Conservation (phyloP, 2,797 vertebrate species). For the Pseudochaenichthys georgianus region DNA sequence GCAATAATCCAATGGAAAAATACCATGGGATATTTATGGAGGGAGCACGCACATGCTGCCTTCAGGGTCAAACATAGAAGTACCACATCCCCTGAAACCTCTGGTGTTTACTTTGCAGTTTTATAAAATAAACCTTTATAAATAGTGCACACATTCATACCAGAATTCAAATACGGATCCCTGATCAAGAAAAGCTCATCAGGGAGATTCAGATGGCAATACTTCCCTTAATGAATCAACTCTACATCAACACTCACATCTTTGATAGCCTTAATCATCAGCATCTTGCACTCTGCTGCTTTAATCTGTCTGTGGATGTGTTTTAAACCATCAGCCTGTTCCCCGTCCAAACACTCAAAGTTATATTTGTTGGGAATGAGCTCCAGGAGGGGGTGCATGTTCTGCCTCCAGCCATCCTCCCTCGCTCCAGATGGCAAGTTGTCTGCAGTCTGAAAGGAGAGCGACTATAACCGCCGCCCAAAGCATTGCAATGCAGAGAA, state of each 20-base stretch:
- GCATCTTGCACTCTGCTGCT: not conserved
- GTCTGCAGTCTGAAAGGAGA: slow-evolving; percentile 15
- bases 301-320: not conserved
- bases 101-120: too few relatives aligned
- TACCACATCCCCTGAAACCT: too few relatives aligned
- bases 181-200: too few relatives aligned
- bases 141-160: too few relatives aligned
- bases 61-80: too few relatives aligned
- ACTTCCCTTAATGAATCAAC: not conserved
- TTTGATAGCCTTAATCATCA: too few relatives aligned
- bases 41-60: too few relatives aligned
- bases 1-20: too few relatives aligned
- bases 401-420: not conserved
- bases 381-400: not conserved
- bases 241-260: not conserved
- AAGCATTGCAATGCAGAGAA: slow-evolving; percentile 6
- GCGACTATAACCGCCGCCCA: not conserved
- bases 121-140: too few relatives aligned
- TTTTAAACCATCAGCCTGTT: not conserved
- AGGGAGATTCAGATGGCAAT: too few relatives aligned
- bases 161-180: too few relatives aligned
- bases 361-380: not conserved
- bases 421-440: slow-evolving; percentile 16
- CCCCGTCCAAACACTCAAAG: not conserved
- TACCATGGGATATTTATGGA: too few relatives aligned